Evolutionary conservation across 1,140 invertebrate species (phyloP).

Genomic region (Solenopsis invicta): DNA sequence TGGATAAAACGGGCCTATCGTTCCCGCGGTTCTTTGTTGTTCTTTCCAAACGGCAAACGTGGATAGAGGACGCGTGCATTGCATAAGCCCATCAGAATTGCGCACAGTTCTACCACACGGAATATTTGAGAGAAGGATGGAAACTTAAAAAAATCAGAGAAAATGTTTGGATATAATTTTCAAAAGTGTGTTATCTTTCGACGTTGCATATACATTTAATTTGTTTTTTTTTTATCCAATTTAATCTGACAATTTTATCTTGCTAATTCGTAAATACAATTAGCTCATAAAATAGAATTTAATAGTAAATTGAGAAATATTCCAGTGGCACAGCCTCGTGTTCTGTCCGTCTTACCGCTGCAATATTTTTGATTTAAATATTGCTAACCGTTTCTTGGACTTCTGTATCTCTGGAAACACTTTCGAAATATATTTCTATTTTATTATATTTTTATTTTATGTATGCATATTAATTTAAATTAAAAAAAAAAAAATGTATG

Average conservation of each 20-base stretch:
- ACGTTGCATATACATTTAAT: neutral
- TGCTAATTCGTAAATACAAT: neutral
- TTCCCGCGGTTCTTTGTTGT: slow-evolving; percentile 8
- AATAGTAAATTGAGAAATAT: neutral
- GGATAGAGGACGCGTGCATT: neutral
- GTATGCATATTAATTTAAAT: neutral
- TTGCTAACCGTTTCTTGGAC: neutral
- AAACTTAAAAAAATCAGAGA: neutral
- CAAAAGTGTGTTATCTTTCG: neutral
- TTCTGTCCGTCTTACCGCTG: neutral
- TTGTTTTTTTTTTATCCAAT: neutral
- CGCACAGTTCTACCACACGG: neutral
- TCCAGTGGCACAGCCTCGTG: neutral
- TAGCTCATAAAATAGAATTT: neutral
- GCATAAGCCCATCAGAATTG: slow-evolving; percentile 27
- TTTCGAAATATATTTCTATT: neutral
- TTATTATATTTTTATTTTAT: neutral
- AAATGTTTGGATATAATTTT: slow-evolving; percentile 1
- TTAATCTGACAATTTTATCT: neutral
- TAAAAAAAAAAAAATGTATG: neutral
- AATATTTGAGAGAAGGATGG: neutral
- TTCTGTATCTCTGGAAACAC: neutral
- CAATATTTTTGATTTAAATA: slow-evolving; percentile 10
- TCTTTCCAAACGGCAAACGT: slow-evolving; percentile 7
- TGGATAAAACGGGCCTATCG: slow-evolving; percentile 21